These are phyloP conservation scores for Sebastolobus alascanus DNA, from an alignment of 2,797 vertebrate genomes.

Conservation along the genomic window DNA sequence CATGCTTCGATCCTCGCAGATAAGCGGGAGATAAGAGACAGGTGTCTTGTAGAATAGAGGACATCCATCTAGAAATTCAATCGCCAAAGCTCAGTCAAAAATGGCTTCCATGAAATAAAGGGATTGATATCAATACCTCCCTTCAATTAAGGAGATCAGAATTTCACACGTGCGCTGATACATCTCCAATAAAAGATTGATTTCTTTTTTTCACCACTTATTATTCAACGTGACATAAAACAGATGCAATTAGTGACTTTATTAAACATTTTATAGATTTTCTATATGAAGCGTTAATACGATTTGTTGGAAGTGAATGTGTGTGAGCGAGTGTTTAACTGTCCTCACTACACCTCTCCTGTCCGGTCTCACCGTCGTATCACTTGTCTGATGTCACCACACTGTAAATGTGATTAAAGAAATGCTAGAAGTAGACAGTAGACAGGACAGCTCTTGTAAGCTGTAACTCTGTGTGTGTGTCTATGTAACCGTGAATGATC, in stretches of 20 bases:
- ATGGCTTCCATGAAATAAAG: conserved; percentile 72
- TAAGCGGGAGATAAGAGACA: conserved; percentile 84
- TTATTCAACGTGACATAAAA: neutral
- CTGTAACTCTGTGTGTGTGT: conserved; percentile 21
- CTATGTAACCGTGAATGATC: neutral
- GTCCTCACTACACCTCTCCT: conserved; percentile 38
- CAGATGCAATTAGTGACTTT: neutral
- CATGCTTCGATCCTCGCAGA: conserved; percentile 83
- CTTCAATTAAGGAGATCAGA: conserved; percentile 52
- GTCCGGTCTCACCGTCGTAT: conserved; percentile 61
- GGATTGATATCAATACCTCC: conserved; percentile 62
- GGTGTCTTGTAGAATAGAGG: conserved; percentile 84
- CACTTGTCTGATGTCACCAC: conserved; percentile 68
- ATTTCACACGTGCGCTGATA: conserved; percentile 9
- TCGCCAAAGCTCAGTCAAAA: conserved; percentile 74
- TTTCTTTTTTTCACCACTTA: neutral
- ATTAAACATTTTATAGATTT: neutral
- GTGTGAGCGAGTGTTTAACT: conserved; percentile 24
- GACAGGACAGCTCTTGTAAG: conserved; percentile 39
- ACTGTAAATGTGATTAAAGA: conserved; percentile 81
- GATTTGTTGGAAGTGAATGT: conserved; percentile 18
- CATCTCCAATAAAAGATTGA: conserved; percentile 5
- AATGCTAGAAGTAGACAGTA: conserved; percentile 66
- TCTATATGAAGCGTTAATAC: neutral
- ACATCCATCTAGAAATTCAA: conserved; percentile 83